A percentile compares a stretch with the other conserved stretches of the same genome.
These are phyloP conservation scores for Netelia inedita DNA, from an alignment of 2,888 invertebrate genomes.

Conservation along the genomic window DNA sequence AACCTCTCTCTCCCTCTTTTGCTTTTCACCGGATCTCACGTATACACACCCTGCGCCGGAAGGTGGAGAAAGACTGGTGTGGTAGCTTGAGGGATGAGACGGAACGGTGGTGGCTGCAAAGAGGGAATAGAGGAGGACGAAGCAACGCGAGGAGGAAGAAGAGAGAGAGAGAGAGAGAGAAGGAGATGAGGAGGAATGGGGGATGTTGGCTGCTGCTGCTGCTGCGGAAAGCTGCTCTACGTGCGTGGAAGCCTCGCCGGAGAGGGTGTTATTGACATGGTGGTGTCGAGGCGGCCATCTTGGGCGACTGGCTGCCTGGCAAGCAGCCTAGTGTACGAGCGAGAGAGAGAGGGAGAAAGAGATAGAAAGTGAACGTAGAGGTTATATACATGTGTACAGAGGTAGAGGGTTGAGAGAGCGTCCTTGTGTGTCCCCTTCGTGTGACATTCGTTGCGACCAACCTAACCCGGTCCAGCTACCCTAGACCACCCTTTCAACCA, in stretches of 20 bases:
- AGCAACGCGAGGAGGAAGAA: background rate
- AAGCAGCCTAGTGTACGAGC: slow-evolving; percentile 57
- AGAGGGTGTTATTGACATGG: slow-evolving; percentile 85
- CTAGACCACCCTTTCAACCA: slow-evolving; percentile 84
- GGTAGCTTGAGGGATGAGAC: slow-evolving; percentile 47
- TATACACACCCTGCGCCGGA: background rate
- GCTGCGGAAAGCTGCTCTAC: slow-evolving; percentile 26
- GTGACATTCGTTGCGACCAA: slow-evolving; percentile 82
- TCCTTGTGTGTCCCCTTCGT: slow-evolving; percentile 83
- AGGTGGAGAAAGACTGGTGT: slow-evolving; percentile 48
- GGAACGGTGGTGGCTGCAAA: slow-evolving; percentile 22
- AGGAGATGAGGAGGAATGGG: slow-evolving; percentile 50
- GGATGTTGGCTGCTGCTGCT: slow-evolving; percentile 56
- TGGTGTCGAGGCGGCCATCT: slow-evolving; percentile 85
- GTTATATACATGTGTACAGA: slow-evolving; percentile 7
- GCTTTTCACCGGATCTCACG: slow-evolving; percentile 43
- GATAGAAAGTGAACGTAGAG: slow-evolving; percentile 29
- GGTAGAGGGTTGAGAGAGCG: slow-evolving; percentile 59
- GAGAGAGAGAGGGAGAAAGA: slow-evolving; percentile 33
- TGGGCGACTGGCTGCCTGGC: slow-evolving; percentile 73
- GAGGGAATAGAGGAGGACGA: slow-evolving; percentile 2
- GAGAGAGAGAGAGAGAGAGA: slow-evolving; percentile 37
- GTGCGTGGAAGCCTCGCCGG: slow-evolving; percentile 70
- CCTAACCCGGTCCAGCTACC: slow-evolving; percentile 82
- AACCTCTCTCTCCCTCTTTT: slow-evolving; percentile 39